Evolutionary conservation across 1,140 invertebrate genomes (phyloP), one percentile per base, ranked within the genome.

Genomic region (Laodelphax striatellus): DNA sequence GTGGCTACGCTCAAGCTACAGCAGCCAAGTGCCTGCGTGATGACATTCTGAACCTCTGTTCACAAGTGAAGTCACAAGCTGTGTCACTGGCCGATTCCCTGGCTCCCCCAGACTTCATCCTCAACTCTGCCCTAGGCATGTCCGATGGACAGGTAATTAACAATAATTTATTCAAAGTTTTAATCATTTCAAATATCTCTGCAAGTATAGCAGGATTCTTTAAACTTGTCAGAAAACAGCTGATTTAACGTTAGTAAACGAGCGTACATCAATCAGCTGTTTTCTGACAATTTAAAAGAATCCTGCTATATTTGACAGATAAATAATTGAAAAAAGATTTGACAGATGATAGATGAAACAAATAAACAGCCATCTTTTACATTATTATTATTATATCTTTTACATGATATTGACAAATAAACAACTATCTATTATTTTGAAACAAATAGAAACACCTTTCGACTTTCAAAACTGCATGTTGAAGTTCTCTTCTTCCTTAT

Each of bases 51-150:
- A 66, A 73, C 41, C 67, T 87, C 21, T 86, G 87, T 69, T 62
- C 69, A 1, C 70, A 76, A 50, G 65, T 94, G 10, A 85, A 86
- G 70, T 76, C 83, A 53, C 83, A 95, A 62, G 82, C 87, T 9
- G 80, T 94, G 11, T 68, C 84, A 9, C 74, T 94, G n/a, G 84
- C 84, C 1, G 94, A 97, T 78, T 82, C 83, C 1, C 78, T 96
- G 59, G 88, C 92, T 16, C 92, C 92, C 1, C 85, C 89, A 14
- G 93, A 97, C 77, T 94, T 88, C 70, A 81, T 89, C 65, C 70
- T 93, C 0, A 87, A 88, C 68, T 93, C 90, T 6, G 81, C 83
- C 14, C 74, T 93, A 13, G 90, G 89, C 53, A 76, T 79, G 67
- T 82, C 87, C 2, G 87, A 93, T 76, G 91, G 90, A 69, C 77